Evolutionary conservation across 1,140 invertebrate genomes (phyloP), one percentile per base, ranked within the genome.

Genomic region (Musca domestica): DNA sequence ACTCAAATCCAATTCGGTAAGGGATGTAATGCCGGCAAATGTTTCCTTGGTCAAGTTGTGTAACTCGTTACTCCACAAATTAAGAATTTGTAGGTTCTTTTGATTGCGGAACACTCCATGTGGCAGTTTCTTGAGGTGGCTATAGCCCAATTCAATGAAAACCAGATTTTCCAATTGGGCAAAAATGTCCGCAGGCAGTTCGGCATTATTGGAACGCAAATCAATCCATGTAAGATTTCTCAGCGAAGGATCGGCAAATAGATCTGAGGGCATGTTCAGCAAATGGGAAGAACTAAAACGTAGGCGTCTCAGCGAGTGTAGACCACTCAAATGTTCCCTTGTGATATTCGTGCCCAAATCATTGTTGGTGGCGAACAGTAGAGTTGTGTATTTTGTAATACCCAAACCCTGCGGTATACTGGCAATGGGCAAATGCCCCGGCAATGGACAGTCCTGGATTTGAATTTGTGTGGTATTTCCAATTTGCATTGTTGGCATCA

Each of bases 51-150:
- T 83, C 6, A 90, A 81, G 74, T 85, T 85, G 14, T 81, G 83
- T 58, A 90, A 78, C 67, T 85, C 83, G 72, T 89, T 90, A 71
- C 84, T 84, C 87, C 88, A 88, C 27, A 90, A 73, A 68, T 88
- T 88, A 41, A 90, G 74, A 27, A 84, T 83, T 67, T 80, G 78
- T 46, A 91, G 72, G 65, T 85, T 84, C 22, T 81, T 81, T 70
- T 89, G 82, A 75, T 87, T 84, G 48, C 83, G 80, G 72, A 91
- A 90, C 47, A 88, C 78, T 14, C 85, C 86, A 3, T 81, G 81
- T 15, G 86, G 85, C 70, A 90, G 77, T 72, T 83, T 81, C 4
- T 76, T 81, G 71, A 90, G 74, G 56, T 85, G 83, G 72, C 90
- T 90, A 64, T 84, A 82, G 46, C 86, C 87, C 65, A 91, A 80